These are phyloP conservation scores for Pterostichus madidus DNA, from an alignment of 2,888 invertebrate genomes.

Conservation along the genomic window DNA sequence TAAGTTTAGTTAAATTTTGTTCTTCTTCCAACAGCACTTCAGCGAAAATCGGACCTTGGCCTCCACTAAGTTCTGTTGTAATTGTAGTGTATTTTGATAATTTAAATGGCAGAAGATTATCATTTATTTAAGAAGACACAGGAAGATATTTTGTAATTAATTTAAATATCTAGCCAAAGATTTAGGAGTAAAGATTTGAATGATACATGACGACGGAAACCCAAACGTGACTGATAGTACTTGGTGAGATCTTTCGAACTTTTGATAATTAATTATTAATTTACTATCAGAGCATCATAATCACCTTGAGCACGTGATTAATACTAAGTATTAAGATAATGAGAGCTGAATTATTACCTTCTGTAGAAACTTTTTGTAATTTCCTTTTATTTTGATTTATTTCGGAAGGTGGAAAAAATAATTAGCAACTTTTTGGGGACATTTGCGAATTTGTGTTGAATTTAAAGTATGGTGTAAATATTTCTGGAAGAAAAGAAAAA, in stretches of 20 bases:
- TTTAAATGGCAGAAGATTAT: no score
- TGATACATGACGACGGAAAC: constrained; percentile 5
- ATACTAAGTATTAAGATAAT: constrained; percentile 32
- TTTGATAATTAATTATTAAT: constrained; percentile 51
- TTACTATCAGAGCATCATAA: constrained; percentile 24
- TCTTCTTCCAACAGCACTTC: no score
- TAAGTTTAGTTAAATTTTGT: no score
- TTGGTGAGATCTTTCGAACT: constrained; percentile 39
- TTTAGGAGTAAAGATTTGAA: constrained; percentile 15
- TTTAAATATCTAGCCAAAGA: neutral
- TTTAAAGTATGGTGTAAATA: constrained; percentile 35
- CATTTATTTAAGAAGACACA: no score
- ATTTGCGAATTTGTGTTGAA: constrained; percentile 39
- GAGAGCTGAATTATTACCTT: constrained; percentile 23
- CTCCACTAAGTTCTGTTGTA: no score
- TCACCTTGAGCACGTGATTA: constrained; percentile 37
- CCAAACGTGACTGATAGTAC: constrained; percentile 37
- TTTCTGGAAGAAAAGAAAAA: constrained; percentile 25
- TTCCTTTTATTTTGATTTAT: constrained; percentile 47
- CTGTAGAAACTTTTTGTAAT: constrained; percentile 46
- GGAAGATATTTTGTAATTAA: constrained; percentile 2
- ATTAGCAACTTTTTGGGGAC: constrained; percentile 32
- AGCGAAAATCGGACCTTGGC: no score
- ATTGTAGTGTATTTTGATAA: no score
- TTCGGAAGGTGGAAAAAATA: constrained; percentile 29